phyloP scores from a whole-genome alignment of 2,113 vertebrate genomes.

The Scytalopus superciliaris region DNA sequence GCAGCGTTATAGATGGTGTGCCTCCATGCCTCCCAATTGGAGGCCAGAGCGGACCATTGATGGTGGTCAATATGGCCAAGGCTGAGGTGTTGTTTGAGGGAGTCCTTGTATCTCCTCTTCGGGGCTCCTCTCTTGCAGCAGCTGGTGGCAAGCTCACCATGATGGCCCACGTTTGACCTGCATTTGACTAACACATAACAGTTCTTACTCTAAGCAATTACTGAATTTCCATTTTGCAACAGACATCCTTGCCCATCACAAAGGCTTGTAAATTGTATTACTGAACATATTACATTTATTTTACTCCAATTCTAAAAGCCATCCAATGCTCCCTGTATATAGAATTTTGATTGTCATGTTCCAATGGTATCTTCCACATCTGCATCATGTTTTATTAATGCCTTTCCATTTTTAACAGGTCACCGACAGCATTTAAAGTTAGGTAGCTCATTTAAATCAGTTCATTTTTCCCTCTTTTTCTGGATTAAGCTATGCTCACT shows the following conservation, averaged over 20 bases:
- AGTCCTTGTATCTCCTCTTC: too few relatives aligned
- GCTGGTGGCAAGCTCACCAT: too few relatives aligned
- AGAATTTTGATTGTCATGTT: not conserved
- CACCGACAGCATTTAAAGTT: not conserved
- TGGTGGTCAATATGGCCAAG: too few relatives aligned
- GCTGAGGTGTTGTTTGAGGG: too few relatives aligned
- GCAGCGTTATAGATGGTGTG: too few relatives aligned
- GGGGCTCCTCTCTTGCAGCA: too few relatives aligned
- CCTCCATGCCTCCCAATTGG: too few relatives aligned
- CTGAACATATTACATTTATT: not conserved
- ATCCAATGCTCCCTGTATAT: not conserved
- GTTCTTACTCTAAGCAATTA: not conserved
- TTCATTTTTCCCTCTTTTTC: not conserved
- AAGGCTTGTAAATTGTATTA: not conserved
- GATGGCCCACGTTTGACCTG: not conserved
- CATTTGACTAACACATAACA: not conserved
- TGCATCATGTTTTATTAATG: not conserved
- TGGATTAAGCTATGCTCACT: not conserved
- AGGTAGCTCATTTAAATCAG: not conserved
- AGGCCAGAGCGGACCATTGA: too few relatives aligned
- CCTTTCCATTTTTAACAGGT: not conserved
- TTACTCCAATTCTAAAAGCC: not conserved
- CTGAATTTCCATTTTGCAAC: not conserved
- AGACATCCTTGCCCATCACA: not conserved
- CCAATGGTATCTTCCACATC: not conserved